Evolutionary conservation across 2,113 vertebrate species (phyloP).

Genomic region (Rostratula benghalensis): DNA sequence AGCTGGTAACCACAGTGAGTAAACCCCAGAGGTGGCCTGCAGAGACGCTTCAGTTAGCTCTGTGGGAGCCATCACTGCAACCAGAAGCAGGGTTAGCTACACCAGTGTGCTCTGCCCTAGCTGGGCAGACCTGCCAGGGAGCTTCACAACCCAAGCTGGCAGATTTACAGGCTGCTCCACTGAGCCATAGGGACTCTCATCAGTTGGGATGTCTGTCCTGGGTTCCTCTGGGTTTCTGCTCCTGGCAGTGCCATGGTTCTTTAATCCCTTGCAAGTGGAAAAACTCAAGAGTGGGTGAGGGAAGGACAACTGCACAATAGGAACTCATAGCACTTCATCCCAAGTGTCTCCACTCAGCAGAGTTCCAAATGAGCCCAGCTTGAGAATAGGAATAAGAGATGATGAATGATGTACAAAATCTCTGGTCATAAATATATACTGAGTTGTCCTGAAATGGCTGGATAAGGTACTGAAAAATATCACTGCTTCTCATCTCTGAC

Average conservation of each 20-base stretch:
- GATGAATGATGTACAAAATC: background rate
- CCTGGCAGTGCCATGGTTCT: background rate
- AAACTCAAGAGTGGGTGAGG: background rate
- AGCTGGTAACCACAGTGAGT: background rate
- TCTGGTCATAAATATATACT: background rate
- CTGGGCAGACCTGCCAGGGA: background rate
- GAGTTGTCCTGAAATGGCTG: constrained; percentile 13
- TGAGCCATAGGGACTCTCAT: background rate
- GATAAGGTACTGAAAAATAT: background rate
- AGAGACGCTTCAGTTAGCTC: background rate
- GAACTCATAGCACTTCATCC: background rate
- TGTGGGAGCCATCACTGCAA: background rate
- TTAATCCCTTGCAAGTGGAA: background rate
- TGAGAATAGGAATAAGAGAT: background rate
- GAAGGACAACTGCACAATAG: constrained; percentile 42
- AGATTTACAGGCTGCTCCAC: background rate
- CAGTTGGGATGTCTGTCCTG: background rate
- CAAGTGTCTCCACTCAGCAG: background rate
- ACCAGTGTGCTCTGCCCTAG: background rate
- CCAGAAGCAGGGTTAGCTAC: background rate
- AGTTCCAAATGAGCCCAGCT: background rate
- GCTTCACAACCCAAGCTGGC: background rate
- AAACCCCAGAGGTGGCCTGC: background rate
- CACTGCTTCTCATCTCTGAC: background rate
- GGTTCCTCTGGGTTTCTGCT: background rate